phyloP scores from a whole-genome alignment of 2,797 vertebrate genomes.

The Sebastiscus albofasciatus region DNA sequence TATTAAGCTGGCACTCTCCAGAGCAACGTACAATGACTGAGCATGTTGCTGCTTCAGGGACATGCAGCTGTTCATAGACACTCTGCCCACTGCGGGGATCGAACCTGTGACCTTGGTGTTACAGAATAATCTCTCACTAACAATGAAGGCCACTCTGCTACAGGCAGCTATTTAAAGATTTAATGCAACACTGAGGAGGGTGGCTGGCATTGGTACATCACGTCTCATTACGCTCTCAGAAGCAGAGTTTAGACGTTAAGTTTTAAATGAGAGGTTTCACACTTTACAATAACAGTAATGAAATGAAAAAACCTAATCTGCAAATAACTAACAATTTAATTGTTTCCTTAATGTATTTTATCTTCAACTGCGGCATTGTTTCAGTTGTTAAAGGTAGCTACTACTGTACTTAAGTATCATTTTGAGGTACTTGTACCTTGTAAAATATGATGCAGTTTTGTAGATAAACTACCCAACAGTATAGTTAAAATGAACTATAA shows the following conservation, averaged over 20 bases:
- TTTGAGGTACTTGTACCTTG: too few species aligned
- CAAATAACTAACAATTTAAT: background rate
- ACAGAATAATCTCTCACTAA: background rate
- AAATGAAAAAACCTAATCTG: background rate
- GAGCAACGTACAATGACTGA: constrained; percentile 26
- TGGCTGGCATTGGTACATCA: background rate
- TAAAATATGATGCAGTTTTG: background rate
- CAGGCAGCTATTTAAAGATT: constrained; percentile 2
- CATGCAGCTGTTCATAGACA: constrained; percentile 18
- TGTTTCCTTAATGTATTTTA: background rate
- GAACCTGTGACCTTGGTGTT: constrained; percentile 29
- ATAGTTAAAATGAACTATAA: background rate
- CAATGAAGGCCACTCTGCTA: background rate
- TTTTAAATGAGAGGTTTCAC: background rate
- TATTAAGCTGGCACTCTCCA: constrained; percentile 14
- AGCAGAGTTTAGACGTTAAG: background rate
- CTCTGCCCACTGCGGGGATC: constrained; percentile 6
- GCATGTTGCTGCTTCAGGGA: constrained; percentile 30
- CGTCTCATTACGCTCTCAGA: constrained; percentile 1
- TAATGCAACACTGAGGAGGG: background rate
- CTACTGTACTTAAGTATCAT: fast-evolving
- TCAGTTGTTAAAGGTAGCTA: background rate
- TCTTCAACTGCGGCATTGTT: background rate
- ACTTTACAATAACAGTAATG: background rate
- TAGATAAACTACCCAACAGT: background rate